These are phyloP conservation scores for Myiozetetes cayanensis DNA, from an alignment of 2,113 vertebrate genomes.

Conservation along the genomic window DNA sequence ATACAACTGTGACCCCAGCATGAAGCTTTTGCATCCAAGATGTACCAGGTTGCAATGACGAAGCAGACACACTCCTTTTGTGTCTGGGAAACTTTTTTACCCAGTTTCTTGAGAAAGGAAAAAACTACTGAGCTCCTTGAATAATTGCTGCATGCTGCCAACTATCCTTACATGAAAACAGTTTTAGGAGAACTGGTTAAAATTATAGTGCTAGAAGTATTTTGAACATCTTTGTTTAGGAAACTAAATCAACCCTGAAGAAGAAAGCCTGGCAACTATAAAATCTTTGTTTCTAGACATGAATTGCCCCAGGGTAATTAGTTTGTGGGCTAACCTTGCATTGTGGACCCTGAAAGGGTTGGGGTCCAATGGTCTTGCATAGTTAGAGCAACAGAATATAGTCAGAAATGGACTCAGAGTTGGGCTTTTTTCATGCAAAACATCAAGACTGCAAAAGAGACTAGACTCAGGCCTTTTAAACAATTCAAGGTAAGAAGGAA, in stretches of 20 bases:
- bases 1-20: not conserved
- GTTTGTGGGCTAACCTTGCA: not conserved
- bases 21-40: not conserved
- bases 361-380: not conserved
- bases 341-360: not conserved
- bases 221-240: not conserved
- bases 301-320: not conserved
- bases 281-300: not conserved
- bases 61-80: not conserved
- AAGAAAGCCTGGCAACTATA: not conserved
- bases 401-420: not conserved
- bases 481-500: not conserved
- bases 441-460: not conserved
- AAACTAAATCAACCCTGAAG: not conserved
- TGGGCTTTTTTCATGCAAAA: not conserved
- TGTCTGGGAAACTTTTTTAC: not conserved
- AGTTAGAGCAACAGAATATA: not conserved
- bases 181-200: not conserved
- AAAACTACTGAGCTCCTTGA: not conserved
- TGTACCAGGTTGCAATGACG: not conserved
- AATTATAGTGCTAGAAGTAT: not conserved
- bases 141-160: not conserved
- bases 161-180: not conserved
- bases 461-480: not conserved
- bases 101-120: not conserved